phyloP scores from a whole-genome alignment of 53 echinoderm and acorn worm genomes.

The Actinopyga echinites region DNA sequence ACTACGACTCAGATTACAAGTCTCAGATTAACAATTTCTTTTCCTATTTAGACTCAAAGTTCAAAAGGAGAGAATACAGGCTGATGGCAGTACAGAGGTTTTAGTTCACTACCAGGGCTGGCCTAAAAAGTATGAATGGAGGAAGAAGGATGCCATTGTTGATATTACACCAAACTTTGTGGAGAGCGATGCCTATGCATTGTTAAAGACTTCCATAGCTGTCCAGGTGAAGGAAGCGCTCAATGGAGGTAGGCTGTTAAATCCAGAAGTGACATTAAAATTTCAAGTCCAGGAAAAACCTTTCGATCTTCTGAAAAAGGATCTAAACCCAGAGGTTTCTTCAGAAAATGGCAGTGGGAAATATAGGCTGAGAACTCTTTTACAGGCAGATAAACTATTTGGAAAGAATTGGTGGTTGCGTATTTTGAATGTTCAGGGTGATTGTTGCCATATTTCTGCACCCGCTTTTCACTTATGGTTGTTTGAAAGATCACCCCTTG shows the following conservation, averaged over 20 bases:
- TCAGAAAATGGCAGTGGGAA: background rate
- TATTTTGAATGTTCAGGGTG: background rate
- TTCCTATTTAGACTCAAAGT: background rate
- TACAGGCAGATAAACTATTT: background rate
- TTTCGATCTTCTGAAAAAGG: background rate
- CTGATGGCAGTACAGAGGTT: constrained; percentile 1
- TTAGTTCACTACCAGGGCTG: background rate
- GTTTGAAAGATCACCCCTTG: background rate
- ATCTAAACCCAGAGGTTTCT: background rate
- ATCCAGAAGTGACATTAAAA: background rate
- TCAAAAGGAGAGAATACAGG: background rate
- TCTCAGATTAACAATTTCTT: too few relatives aligned
- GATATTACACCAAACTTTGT: background rate
- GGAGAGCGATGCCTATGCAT: background rate
- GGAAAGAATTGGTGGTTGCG: background rate
- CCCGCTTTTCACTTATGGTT: background rate
- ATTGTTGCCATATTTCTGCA: constrained; percentile 5
- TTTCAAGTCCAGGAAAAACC: background rate
- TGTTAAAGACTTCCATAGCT: background rate
- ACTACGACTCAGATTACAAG: too few relatives aligned
- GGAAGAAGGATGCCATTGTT: background rate
- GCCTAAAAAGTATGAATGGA: background rate
- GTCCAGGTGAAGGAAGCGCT: background rate
- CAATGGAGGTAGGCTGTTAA: constrained; percentile 1
- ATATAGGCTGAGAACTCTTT: background rate